These are phyloP conservation scores for Phenacoccus solenopsis DNA, from an alignment of 1,140 invertebrate species.

Conservation along the genomic window DNA sequence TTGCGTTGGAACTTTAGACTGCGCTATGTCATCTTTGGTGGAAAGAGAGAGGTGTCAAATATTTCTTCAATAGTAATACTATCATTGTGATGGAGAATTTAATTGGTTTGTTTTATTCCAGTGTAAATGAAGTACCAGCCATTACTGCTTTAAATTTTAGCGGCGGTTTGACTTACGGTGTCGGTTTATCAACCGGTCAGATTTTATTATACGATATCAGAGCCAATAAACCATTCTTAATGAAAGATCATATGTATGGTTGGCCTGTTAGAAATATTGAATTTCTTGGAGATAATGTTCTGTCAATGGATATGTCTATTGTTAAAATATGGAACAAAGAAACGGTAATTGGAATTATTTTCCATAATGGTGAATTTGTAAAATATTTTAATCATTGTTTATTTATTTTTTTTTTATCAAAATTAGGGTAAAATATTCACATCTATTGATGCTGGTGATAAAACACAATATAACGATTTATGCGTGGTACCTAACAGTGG, in stretches of 20 bases:
- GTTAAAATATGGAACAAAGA: conserved; percentile 92
- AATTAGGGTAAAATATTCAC: conserved; percentile 88
- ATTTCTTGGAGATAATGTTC: conserved; percentile 77
- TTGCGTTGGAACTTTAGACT: conserved; percentile 70
- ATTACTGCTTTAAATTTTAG: conserved; percentile 69
- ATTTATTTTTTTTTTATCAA: too few relatives aligned
- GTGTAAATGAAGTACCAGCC: conserved; percentile 51
- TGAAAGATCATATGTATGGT: conserved; percentile 93
- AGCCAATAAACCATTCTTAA: conserved; percentile 69
- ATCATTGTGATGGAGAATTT: conserved; percentile 17
- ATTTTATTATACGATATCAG: conserved; percentile 90
- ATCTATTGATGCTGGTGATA: conserved; percentile 69
- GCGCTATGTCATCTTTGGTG: conserved; percentile 56
- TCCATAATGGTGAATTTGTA: background rate
- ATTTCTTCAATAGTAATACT: background rate
- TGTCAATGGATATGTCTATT: conserved; percentile 83
- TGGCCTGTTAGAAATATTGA: conserved; percentile 81
- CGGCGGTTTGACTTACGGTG: conserved; percentile 71
- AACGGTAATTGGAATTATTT: conserved; percentile 45
- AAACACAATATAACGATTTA: conserved; percentile 75
- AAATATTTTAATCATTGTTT: conserved; percentile 26
- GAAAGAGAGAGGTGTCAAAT: conserved; percentile 32
- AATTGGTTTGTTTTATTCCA: conserved; percentile 33
- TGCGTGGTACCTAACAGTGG: conserved; percentile 79
- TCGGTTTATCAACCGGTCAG: conserved; percentile 88